Percentiles rank a stretch among this genome's conserved stretches.
phyloP scores from a whole-genome alignment of 2,888 invertebrate genomes.

The Pachymerium ferrugineum region DNA sequence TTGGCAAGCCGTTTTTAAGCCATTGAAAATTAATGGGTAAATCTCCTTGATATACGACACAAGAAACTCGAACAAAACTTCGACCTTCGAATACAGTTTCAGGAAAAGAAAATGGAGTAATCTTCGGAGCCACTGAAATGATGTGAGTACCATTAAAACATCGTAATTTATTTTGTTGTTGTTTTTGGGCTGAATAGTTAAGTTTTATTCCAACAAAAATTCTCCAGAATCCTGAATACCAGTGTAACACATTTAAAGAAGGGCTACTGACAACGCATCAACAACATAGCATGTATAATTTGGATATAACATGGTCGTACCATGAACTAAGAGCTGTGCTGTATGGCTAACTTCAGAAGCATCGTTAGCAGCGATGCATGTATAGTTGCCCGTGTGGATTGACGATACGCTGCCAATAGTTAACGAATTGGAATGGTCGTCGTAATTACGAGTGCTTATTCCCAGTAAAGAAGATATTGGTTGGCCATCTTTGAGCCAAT shows the following conservation, averaged over 20 bases:
- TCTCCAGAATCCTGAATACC: neutral
- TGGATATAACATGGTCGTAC: too few relatives aligned
- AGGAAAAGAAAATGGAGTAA: conserved; percentile 54
- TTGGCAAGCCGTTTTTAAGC: conserved; percentile 50
- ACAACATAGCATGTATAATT: neutral
- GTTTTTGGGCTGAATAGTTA: too few relatives aligned
- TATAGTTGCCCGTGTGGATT: conserved; percentile 41
- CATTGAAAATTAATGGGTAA: conserved; percentile 45
- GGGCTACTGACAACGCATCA: neutral
- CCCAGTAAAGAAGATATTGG: conserved; percentile 35
- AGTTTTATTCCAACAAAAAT: too few relatives aligned
- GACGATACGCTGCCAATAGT: conserved; percentile 40
- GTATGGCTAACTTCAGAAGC: conserved; percentile 40
- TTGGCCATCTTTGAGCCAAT: conserved; percentile 56
- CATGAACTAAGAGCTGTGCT: conserved; percentile 40
- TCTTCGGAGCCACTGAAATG: conserved; percentile 53
- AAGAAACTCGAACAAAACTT: conserved; percentile 51
- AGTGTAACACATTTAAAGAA: neutral
- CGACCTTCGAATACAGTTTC: conserved; percentile 53
- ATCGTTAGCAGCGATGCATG: conserved; percentile 41
- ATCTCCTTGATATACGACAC: conserved; percentile 44
- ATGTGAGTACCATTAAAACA: too few relatives aligned
- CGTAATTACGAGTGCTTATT: conserved; percentile 39
- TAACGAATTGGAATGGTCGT: conserved; percentile 40
- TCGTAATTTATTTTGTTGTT: neutral